Evolutionary conservation across 2,888 invertebrate genomes (phyloP), one percentile per base, ranked within the genome.

Genomic region (Boloria euphrosyne): DNA sequence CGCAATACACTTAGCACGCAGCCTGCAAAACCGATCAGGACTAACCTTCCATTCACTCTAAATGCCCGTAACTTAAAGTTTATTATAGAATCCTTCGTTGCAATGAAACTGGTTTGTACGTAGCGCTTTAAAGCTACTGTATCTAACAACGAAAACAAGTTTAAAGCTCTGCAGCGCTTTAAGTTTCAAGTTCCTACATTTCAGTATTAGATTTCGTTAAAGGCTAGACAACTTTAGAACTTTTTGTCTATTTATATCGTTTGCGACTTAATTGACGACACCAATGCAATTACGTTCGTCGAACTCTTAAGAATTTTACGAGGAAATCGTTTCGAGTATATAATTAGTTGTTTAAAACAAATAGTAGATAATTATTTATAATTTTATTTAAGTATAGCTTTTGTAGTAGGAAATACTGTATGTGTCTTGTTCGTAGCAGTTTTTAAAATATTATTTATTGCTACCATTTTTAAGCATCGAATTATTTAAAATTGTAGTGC

Each of bases 161-260:
- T 70, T 70, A 57, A 47, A 67, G 66, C 68, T 54, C 63, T 68
- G 43, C 57, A 71, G 69, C 69, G 71, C 66, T 70, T 69, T 49
- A 71, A 66, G 50, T 67, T 58, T 58, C 51, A 62, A 67, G 68
- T 69, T 66, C 59, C 57, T 43, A 68, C 66, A 61, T 57, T 70
- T 59, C 67, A 71, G 81, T 82, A 80, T 86, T 82, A 78, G 78
- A 81, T 83, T 83, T 83, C 74, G 79, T 81, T 76, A 69, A 66
- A 67, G 78, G 85, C 79, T 73, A 72, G 74, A 80, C 80, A 79
- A 77, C 79, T 79, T 77, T 78, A 73, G 68, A 76, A 71, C 71
- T 75, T 79, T 78, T 78, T 73, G 70, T 76, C 73, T 80, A 76
- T 80, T 78, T 81, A 80, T 80, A 76, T 78, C 74, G 78, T 74